Conservation (phyloP, 2,888 invertebrate genomes). For the Synergus itoensis region DNA sequence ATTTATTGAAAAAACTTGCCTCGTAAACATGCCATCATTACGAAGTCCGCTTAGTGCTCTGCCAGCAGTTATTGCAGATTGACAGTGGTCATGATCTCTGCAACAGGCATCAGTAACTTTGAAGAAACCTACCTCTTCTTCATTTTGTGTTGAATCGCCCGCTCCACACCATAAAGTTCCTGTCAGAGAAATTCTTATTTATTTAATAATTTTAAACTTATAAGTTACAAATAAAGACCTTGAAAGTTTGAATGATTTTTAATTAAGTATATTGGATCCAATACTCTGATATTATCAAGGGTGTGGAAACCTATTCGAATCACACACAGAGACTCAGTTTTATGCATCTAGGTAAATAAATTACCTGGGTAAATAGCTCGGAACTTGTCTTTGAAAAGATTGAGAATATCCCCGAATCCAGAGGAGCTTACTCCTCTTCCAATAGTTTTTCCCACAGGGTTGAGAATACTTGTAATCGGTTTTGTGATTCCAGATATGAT, state of each 20-base stretch:
- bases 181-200: conserved; percentile 58
- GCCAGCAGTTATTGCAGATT: conserved; percentile 81
- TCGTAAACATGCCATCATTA: conserved; percentile 84
- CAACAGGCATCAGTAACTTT: conserved; percentile 85
- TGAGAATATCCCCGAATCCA: conserved; percentile 78
- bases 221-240: too few relatives aligned
- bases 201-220: not conserved
- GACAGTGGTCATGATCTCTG: conserved; percentile 85
- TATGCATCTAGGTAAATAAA: not conserved
- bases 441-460: not conserved
- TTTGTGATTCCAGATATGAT: conserved; percentile 32
- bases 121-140: conserved; percentile 83
- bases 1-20: conserved; percentile 75
- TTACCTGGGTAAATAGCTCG: conserved; percentile 82
- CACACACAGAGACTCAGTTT: too few relatives aligned
- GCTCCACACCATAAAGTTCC: conserved; percentile 89
- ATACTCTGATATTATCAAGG: too few relatives aligned
- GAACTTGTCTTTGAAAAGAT: conserved; percentile 80
- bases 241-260: too few relatives aligned
- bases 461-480: conserved; percentile 39
- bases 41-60: conserved; percentile 81
- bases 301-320: too few relatives aligned
- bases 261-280: too few relatives aligned
- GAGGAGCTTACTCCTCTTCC: conserved; percentile 42
- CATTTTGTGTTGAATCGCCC: conserved; percentile 81